Evolutionary conservation across 2,113 vertebrate species (phyloP).

Genomic region (Myxocyprinus asiaticus): DNA sequence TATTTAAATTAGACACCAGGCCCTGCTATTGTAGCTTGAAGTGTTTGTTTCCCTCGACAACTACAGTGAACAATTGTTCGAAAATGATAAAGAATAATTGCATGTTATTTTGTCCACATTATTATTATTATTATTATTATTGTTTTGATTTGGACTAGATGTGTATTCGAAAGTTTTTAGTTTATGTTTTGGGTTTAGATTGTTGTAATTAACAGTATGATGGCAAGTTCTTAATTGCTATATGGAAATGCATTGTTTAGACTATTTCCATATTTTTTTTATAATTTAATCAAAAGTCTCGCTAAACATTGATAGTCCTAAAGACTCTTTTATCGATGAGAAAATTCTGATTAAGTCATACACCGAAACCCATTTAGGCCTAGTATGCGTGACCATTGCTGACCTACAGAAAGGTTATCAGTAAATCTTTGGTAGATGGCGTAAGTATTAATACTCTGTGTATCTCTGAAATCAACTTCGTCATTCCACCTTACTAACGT

Average conservation of each 20-base stretch:
- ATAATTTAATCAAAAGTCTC: not conserved
- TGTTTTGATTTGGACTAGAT: not conserved
- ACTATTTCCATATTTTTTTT: not conserved
- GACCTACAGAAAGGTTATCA: conserved; percentile 19
- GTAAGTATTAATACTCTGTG: not conserved
- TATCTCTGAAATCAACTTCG: conserved; percentile 12
- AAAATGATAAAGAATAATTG: conserved; percentile 19
- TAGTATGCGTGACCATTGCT: conserved; percentile 12
- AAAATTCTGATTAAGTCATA: not conserved
- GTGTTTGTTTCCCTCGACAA: conserved; percentile 17
- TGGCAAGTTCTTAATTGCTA: not conserved
- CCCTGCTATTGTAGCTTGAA: conserved; percentile 28
- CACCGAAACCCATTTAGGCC: not conserved
- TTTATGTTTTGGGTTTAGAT: not conserved
- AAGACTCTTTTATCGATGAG: not conserved
- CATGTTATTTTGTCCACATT: conserved; percentile 8
- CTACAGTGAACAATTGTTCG: conserved; percentile 39
- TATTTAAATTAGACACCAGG: conserved; percentile 37
- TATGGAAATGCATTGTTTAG: not conserved
- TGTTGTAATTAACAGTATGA: not conserved
- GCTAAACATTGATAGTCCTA: too few relatives aligned
- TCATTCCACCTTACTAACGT: not conserved
- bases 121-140: not conserved
- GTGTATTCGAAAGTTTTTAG: not conserved
- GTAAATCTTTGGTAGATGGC: not conserved